Base-by-base conservation (phyloP, 2,888 invertebrate species). In the Erebia palarica region DNA sequence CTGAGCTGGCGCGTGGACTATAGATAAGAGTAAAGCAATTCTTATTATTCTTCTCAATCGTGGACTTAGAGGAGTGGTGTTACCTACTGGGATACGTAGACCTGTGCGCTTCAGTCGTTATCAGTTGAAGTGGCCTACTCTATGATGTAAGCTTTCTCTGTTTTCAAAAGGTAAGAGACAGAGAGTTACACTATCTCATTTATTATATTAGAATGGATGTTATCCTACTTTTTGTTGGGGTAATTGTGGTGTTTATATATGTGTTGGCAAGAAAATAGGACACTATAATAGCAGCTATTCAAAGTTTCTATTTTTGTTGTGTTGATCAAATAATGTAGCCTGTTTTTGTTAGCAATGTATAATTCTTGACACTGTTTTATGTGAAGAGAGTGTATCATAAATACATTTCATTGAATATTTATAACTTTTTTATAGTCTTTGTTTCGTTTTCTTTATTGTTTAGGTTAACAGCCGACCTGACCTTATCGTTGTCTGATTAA, bases 171-270 rank as follows among this genome's bases (percentile, higher is more conserved):
- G 36, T 36, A 36, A 44, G 11, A 44, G 44, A 44, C 44, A 44
- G 44, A 44, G 10, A 44, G 44, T 11, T 11, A 44, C 44, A 44
- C 9, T 11, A 11, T 44, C 44, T 0, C 44, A 44, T 44, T 11
- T 11, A 44, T 44, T 44, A 44, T 44, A 11, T 9, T 11, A 44
- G 44, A 11, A 44, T 44, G 44, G 44, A 53, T 75, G 76, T 78
- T 78, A 75, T 75, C 75, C 75, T 76, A 73, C 75, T 76, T 77
- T 78, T 77, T 75, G 72, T 70, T 70, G 72, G 69, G 63, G 73
- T 70, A 69, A 49, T 59, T 67, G 69, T 13, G 57, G 70, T 76
- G 75, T 75, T 74, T 75, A 73, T 72, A 72, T 65, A 66, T 47
- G 69, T 51, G 67, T 18, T 21, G 51, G 49, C 44, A 58, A 69